Conservation (phyloP, 2,113 vertebrate species). For the Aspidoscelis tigris region DNA sequence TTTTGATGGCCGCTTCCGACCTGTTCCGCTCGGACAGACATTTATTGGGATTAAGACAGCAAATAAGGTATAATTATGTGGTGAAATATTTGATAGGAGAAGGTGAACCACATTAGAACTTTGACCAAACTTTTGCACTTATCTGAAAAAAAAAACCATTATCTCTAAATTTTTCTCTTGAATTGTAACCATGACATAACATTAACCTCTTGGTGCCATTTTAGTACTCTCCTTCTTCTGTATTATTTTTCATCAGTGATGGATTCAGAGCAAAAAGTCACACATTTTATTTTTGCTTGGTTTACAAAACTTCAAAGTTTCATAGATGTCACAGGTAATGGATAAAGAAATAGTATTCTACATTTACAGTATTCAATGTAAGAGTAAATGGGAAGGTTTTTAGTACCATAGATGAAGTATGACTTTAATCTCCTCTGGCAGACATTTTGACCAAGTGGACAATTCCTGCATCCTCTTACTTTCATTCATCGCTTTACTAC, state of each 20-base stretch:
- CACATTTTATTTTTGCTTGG: background rate
- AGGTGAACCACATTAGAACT: background rate
- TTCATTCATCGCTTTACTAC: too few species aligned
- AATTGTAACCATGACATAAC: too few species aligned
- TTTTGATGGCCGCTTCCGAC: conserved; percentile 95
- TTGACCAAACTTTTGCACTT: background rate
- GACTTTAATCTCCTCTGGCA: too few species aligned
- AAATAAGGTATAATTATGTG: conserved; percentile 85
- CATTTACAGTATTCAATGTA: background rate
- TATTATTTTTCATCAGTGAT: background rate
- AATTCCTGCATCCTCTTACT: too few species aligned
- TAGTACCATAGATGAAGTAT: too few species aligned
- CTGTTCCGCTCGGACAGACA: conserved; percentile 94
- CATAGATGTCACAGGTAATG: background rate
- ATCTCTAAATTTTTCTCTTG: background rate
- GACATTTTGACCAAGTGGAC: background rate
- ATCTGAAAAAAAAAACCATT: background rate
- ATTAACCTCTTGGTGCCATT: background rate
- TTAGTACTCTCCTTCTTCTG: background rate
- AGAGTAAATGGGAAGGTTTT: too few species aligned
- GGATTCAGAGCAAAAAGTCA: background rate
- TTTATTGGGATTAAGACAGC: conserved; percentile 93
- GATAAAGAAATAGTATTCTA: background rate
- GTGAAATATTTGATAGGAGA: background rate
- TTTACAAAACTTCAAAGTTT: background rate